Base-by-base conservation (phyloP, 2,888 invertebrate species). In the Lomographa bimaculata region DNA sequence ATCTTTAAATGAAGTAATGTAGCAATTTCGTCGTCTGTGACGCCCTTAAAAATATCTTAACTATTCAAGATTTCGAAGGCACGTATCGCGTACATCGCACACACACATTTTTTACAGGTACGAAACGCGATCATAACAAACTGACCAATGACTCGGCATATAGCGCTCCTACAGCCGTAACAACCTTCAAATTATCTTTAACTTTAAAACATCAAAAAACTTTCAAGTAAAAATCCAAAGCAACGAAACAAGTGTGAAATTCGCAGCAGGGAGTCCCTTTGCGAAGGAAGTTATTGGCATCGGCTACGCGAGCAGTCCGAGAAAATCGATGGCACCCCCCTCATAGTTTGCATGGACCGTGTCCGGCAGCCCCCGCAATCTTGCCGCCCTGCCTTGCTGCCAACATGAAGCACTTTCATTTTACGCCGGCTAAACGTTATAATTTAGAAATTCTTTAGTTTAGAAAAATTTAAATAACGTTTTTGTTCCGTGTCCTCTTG, bases 291-390 rank as follows among this genome's bases (percentile, higher is more conserved):
- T 80, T 77, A 85, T 85, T 79, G 83, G 77, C 72, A 76, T 85
- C 82, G 83, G 77, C 73, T 14, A 2, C 2, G 14, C 4, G 14
- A 14, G 75, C 72, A 74, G 85, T 84, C 82, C 84, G 79, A 85
- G 83, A 82, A 86, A 86, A 87, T 87, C 87, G 82, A 86, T 87
- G 73, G 61, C 65, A 66, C 77, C 71, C 83, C 84, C 84, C 81
- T 79, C 79, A 83, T 86, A 86, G 86, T 87, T 87, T 87, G 87
- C 87, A 87, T 87, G 84, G 76, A 60, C 68, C 71, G 64, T 70
- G 76, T 71, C 74, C 77, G 63, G 56, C 42, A 24, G 17, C 8
- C 24, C 30, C 34, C 42, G 29, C 39, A 43, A 32, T 30, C 40
- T 33, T 25, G 8, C 40, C 37, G 43, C 39, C 64, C 58, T 48